Conservation (phyloP, 2,888 invertebrate genomes). For the Galeopsomyia nigrocyanea region DNA sequence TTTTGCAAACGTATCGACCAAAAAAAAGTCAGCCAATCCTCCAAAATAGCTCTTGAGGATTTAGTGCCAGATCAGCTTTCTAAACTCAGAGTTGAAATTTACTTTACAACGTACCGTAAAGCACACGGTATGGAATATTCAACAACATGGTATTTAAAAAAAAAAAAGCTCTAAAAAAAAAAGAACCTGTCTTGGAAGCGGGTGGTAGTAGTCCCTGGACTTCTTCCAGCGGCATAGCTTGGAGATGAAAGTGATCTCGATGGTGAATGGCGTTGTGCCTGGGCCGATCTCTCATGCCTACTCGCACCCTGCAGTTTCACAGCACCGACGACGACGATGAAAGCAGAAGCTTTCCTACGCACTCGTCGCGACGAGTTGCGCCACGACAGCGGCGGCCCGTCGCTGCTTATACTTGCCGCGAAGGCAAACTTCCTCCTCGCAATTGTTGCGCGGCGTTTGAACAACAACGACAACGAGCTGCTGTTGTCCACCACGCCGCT, state of each 20-base stretch:
- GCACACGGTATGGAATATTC: no score
- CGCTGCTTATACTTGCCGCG: slow-evolving; percentile 6
- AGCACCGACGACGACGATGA: no score
- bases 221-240: slow-evolving; percentile 65
- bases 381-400: neutral
- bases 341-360: slow-evolving; percentile 11
- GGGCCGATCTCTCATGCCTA: slow-evolving; percentile 63
- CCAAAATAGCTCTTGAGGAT: no score
- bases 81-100: no score
- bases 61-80: no score
- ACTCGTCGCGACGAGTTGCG: neutral
- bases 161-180: neutral
- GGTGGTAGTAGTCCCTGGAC: slow-evolving; percentile 64
- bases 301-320: neutral
- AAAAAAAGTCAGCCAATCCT: no score
- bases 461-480: neutral
- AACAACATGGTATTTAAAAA: no score
- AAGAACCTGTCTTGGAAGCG: slow-evolving; percentile 60
- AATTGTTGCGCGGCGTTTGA: neutral
- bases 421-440: neutral
- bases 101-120: no score
- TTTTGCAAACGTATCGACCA: no score
- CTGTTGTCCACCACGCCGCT: neutral
- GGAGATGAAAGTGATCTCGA: slow-evolving; percentile 60
- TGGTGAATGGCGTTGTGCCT: slow-evolving; percentile 52